Base-by-base conservation (phyloP, 1,140 invertebrate species). In the Himalopsyche phryganea region DNA sequence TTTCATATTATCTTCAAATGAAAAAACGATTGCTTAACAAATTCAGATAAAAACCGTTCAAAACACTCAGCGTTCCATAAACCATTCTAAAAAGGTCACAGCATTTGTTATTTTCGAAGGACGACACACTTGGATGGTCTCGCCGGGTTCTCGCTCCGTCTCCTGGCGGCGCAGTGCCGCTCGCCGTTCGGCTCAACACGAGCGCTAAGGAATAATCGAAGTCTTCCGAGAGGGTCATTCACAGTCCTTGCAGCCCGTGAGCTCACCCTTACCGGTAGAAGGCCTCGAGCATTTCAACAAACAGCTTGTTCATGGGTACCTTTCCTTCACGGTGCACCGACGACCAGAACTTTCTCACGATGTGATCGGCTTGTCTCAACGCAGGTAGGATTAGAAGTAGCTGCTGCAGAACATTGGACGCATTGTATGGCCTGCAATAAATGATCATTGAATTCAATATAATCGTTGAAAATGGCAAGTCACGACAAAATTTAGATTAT, bases 271-370 rank as follows among this genome's bases (percentile, higher is more conserved):
- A 83, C 71, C 81, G 76, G 64, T 82, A 76, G 62, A 82, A 83
- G 2, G 89, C 85, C 72, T 97, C 94, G 48, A 98, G 80, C 95
- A 98, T 98, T 79, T 98, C 95, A 19, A 96, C 82, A 73, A 98
- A 96, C 6, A 98, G 82, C 78, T 98, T 98, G 78, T 98, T 96
- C 92, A 98, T 95, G 46, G 87, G 85, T 47, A 95, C 90, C 68
- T 89, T 88, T 13, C 91, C 88, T 61, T 92, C 92, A 66, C 88
- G 85, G 66, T 94, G 90, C 11, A 97, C 85, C 66, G 81, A 83
- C 2, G 87, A 85, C 96, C 96, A 98, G 74, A 95, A 97, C 65
- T 86, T 85, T 45, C 94, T 83, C 45, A 96, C 85, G 15, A 92
- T 85, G 17, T 87, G 83, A 72, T 98, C 94, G 0, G 92, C 90